Base-by-base conservation (phyloP, 2,113 vertebrate species). In the Jacana jacana region DNA sequence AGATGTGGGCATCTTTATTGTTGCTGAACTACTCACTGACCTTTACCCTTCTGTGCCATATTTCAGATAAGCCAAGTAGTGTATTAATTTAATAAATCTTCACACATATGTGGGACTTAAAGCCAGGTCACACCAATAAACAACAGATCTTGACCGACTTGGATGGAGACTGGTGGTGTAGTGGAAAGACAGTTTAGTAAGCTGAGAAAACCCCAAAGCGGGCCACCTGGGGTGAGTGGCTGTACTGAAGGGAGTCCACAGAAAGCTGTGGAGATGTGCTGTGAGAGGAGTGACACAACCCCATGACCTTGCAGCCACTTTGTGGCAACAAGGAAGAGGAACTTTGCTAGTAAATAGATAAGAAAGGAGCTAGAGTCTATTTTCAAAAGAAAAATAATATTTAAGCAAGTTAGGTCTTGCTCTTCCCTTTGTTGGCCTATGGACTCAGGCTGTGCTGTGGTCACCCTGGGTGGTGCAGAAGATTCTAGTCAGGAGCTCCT, bases 401-500 rank as follows among this genome's bases (percentile, higher is more conserved):
- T 84, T 69, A 48, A 2, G 11, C 31, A 51, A 78, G 40, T 31
- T 18, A 33, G 5, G 17, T 65, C 31, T 89, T 81, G 22, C 25
- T 66, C 18, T 30, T 92, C 35, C 1, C 0, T 85, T 33, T 52
- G 37, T 27, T 71, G 83, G 37, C 40, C 33, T 57, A 31, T 77
- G 31, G 55, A 23, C n/a, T 22, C 28, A 5, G 13, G 16, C 25
- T 1, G 1, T 24, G 7, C 46, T 44, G 37, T 10, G 65, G 35
- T 40, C 9, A 4, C 8, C 31, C 4, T 8, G 14, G 17, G 17
- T 0, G 0, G 13, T 18, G 31, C 18, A 28, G 28, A 39, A 24
- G 1, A 2, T 24, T 48, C 5, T 33, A 17, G 12, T 48, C 35
- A 46, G 44, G 68, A 88, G 20, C 44, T 31, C 65, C 52, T 81